Percentiles rank a stretch among this genome's conserved stretches.
These are phyloP conservation scores for Brachionus calyciflorus DNA, from an alignment of 1,140 invertebrate genomes.

Conservation along the genomic window DNA sequence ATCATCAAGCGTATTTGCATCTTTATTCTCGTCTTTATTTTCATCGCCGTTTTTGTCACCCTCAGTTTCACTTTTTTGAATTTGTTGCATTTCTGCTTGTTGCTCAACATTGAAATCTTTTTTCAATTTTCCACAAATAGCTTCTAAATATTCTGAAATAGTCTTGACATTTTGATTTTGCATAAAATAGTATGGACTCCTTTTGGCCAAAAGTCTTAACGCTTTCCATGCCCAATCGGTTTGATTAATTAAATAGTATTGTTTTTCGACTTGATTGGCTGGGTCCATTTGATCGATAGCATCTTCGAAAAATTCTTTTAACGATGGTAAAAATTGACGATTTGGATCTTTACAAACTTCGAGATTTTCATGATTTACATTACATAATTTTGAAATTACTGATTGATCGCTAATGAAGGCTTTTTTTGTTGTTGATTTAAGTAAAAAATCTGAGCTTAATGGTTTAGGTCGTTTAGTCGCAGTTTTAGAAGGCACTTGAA, in stretches of 20 bases:
- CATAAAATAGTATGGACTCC: constrained; percentile 40
- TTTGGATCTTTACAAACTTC: constrained; percentile 2
- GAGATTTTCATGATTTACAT: constrained; percentile 31
- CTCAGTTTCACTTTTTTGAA: not conserved
- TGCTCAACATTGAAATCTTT: constrained; percentile 4
- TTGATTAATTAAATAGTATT: constrained; percentile 44
- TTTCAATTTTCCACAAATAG: constrained; percentile 14
- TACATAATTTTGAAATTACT: constrained; percentile 42
- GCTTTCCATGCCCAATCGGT: constrained; percentile 43
- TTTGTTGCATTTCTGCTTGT: constrained; percentile 11
- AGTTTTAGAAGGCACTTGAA: not conserved
- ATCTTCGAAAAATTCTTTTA: constrained; percentile 36
- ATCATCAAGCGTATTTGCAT: not conserved
- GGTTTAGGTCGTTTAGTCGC: not conserved
- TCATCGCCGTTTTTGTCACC: not conserved
- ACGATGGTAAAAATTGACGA: constrained; percentile 31
- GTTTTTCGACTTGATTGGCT: constrained; percentile 33
- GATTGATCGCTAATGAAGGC: constrained; percentile 3
- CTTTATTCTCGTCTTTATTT: not conserved
- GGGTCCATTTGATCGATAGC: constrained; percentile 42
- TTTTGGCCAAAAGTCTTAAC: constrained; percentile 41
- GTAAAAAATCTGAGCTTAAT: constrained; percentile 35
- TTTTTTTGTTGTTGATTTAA: constrained; percentile 32
- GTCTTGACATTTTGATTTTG: constrained; percentile 46
- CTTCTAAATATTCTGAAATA: constrained; percentile 18